Evolutionary conservation across 2,888 invertebrate species (phyloP), one percentile per base, ranked within the genome.

Genomic region (Clunio marinus): DNA sequence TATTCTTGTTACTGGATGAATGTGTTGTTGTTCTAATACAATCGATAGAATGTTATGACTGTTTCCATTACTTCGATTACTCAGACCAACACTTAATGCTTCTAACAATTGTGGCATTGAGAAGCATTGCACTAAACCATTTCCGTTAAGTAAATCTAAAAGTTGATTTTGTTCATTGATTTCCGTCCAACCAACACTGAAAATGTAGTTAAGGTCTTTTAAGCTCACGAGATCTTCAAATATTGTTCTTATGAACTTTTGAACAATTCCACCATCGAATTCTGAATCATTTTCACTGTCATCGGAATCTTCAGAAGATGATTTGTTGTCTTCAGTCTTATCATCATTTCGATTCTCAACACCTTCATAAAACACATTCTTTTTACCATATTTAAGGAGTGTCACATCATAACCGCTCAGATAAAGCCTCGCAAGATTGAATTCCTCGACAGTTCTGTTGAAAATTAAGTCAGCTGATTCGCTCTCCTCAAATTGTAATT

Each of bases 391-490:
- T 25, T 86, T 83, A 8, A 88, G 86, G 45, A 88, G 83, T 1
- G 88, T 88, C n/a, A 88, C 86, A 78, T 88, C 88, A 74, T 87
- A 88, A 20, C 89, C 89, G 77, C 88, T 88, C 60, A 88, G 76
- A 71, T 88, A 84, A 72, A 84, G 83, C 73, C 83, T 84, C 22
- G 88, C 83, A 74, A 88, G 80, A 32, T 55, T 51, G 2, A 27
- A 24, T 1, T 87, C 87, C 73, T 84, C 82, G 73, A 87, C 84
- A 59, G 85, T 83, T 32, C 85, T 84, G 71, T 83, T 82, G 72
- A 85, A 88, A 1, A 88, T 77, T 72, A 85, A 81, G 68, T 81
- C 82, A 74, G 88, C 87, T 2, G 84, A 27, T 4, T 68, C 68
- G 4, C 24, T 35, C 24, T 58, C 37, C 4, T n/a, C 35, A 27